phyloP scores from a whole-genome alignment of 2,113 vertebrate species.

The Hippocampus comes region DNA sequence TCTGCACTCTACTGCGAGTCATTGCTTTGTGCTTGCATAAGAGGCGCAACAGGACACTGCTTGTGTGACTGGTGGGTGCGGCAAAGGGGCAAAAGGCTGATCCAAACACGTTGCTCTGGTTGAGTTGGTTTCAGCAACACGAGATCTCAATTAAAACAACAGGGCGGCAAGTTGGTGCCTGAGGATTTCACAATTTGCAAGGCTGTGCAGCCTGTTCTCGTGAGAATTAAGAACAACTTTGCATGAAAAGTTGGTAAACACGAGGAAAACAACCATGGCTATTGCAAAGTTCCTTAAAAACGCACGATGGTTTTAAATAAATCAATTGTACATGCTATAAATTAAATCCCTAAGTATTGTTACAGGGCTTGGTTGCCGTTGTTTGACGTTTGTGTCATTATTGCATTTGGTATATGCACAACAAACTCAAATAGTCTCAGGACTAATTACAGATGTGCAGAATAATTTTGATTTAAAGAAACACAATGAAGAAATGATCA shows the following conservation, averaged over 20 bases:
- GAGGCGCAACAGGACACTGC: not conserved
- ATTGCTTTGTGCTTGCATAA: not conserved
- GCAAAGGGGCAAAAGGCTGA: not conserved
- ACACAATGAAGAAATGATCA: no score
- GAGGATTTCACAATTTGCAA: not conserved
- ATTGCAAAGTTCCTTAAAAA: not conserved
- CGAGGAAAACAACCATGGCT: not conserved
- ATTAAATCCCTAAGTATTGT: not conserved
- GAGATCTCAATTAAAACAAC: not conserved
- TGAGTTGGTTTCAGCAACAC: not conserved
- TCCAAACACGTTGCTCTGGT: not conserved
- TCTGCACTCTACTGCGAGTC: not conserved
- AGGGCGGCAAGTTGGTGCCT: not conserved
- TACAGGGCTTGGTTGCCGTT: not conserved
- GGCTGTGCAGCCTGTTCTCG: not conserved
- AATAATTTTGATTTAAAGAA: no score
- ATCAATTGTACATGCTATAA: not conserved
- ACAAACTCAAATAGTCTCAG: no score
- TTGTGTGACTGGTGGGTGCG: conserved; percentile 10
- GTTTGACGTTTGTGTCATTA: not conserved
- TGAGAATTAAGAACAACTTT: not conserved
- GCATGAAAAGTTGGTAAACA: not conserved
- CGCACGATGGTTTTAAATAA: not conserved
- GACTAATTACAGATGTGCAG: no score
- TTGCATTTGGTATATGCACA: not conserved